Conservation (phyloP, 2,888 invertebrate genomes). For the Monoplex corrugatus region DNA sequence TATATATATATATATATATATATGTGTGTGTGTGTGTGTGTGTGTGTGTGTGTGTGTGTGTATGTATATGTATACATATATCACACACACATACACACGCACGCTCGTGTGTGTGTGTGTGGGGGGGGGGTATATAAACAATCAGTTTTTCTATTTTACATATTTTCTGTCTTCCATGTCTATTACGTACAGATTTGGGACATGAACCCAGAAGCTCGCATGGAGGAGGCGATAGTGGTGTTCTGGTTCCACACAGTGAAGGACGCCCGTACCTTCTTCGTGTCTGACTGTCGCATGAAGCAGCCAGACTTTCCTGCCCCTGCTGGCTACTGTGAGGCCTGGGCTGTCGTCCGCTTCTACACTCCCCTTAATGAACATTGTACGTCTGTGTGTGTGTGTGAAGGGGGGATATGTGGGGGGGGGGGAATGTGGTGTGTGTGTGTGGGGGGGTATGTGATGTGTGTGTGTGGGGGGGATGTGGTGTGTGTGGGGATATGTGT, state of each 20-base stretch:
- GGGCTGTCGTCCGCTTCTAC: slow-evolving; percentile 57
- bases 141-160: too few relatives aligned
- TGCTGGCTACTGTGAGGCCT: slow-evolving; percentile 59
- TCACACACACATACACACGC: background rate
- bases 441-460: background rate
- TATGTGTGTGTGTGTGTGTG: slow-evolving; percentile 32
- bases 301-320: slow-evolving; percentile 67
- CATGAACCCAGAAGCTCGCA: slow-evolving; percentile 46
- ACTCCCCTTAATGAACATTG: slow-evolving; percentile 47
- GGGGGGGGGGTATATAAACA: too few relatives aligned
- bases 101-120: background rate
- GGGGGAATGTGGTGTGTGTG: background rate
- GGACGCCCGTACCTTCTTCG: slow-evolving; percentile 62
- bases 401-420: background rate
- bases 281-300: slow-evolving; percentile 61
- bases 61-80: slow-evolving; percentile 17
- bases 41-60: slow-evolving; percentile 26
- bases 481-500: slow-evolving; percentile 15
- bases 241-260: slow-evolving; percentile 62
- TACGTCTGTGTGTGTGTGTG: slow-evolving; percentile 13
- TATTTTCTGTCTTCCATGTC: background rate
- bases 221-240: slow-evolving; percentile 61
- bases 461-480: background rate
- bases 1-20: too few relatives aligned
- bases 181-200: slow-evolving; percentile 52